Evolutionary conservation across 2,113 vertebrate species (phyloP), one percentile per base, ranked within the genome.

Genomic region (Rhinogobius similis): DNA sequence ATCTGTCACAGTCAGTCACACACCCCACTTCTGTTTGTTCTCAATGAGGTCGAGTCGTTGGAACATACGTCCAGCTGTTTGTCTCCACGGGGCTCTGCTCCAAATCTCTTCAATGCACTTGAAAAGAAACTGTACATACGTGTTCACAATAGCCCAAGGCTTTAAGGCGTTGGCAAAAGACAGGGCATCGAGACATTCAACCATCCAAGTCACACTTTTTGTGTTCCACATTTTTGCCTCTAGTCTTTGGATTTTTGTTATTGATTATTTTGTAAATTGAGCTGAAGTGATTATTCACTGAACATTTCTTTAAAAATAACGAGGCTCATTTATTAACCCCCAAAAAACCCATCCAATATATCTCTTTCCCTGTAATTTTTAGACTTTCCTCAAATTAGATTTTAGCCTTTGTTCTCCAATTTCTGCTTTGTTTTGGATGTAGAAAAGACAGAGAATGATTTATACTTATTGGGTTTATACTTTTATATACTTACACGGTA

Each of bases 1-100:
- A 88, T 86, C 87, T 84, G 63, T 82, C 86, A 90, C 70, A 78
- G 76, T 36, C 80, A 73, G 65, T 59, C 46, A 10, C 2, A 65
- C 56, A 68, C 65, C 69, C 73, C 70, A 73, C 76, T 74, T 85
- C 39, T 77, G 61, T 84, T 81, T 84, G 78, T 90, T 85, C 76
- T 85, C 72, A 73, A 63, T 84, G 67, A 86, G 75, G 73, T 58
- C 73, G 64, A 58, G 55, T 61, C 63, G 67, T 71, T 82, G 58
- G 27, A 64, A 76, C 52, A 69, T 73, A 63, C 27, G 65, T 32
- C 81, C 82, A 76, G 85, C 77, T 81, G 82, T 73, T 84, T 3
- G 13, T 62, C 39, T 67, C 64, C 82, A 78, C 12, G 18, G 52
- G 32, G 41, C 62, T 39, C 5, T 39, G 2, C 68, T 83, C 26